These are phyloP conservation scores for Dasyornis broadbenti DNA, from an alignment of 2,113 vertebrate genomes.

Conservation along the genomic window DNA sequence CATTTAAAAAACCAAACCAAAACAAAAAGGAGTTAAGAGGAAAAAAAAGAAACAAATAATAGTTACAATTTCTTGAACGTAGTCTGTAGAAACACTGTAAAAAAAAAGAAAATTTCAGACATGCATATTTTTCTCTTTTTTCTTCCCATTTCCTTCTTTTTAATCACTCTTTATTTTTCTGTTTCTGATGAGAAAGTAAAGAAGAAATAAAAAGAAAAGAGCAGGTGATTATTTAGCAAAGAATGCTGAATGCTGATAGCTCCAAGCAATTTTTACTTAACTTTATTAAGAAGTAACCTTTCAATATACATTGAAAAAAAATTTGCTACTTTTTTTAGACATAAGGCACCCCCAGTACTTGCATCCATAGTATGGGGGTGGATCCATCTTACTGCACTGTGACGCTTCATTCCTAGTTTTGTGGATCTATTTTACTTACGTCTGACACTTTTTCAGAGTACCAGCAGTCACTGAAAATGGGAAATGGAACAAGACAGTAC, in stretches of 20 bases:
- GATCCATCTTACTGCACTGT: not conserved
- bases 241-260: not conserved
- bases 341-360: not conserved
- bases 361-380: not conserved
- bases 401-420: not conserved
- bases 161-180: not conserved
- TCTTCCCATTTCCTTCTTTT: not conserved
- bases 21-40: not conserved
- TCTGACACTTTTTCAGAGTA: not conserved
- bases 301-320: not conserved
- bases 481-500: not conserved
- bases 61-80: not conserved
- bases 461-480: not conserved
- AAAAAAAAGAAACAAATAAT: not conserved
- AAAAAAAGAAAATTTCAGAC: not conserved
- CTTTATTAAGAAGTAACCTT: not conserved
- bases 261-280: not conserved
- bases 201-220: not conserved
- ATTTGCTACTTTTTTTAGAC: not conserved
- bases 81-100: not conserved
- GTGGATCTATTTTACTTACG: not conserved
- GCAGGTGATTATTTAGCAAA: not conserved
- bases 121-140: not conserved
- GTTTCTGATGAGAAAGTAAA: not conserved
- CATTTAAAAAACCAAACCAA: not conserved